Evolutionary conservation across 2,113 vertebrate species (phyloP).

Genomic region (Grus americana): DNA sequence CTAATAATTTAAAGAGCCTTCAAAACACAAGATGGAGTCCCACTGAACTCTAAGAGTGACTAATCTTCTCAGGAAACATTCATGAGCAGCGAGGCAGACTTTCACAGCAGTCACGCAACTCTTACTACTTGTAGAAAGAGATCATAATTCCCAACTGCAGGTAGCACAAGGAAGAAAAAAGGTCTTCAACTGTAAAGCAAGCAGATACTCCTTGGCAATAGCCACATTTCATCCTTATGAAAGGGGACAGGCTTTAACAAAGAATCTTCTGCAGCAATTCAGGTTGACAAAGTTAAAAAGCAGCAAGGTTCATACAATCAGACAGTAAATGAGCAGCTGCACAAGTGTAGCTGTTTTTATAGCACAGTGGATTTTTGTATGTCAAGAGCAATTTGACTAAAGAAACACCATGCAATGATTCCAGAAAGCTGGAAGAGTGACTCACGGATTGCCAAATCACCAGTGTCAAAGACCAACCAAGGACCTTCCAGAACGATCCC

Average conservation of each 20-base stretch:
- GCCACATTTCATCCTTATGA: background rate
- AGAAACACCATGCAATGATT: background rate
- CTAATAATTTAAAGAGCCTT: background rate
- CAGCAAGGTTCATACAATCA: background rate
- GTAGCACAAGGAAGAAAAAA: fast-evolving
- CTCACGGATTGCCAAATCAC: background rate
- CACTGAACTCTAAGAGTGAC: background rate
- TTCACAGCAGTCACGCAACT: fast-evolving
- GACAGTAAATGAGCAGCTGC: background rate
- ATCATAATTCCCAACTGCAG: fast-evolving
- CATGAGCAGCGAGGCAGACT: background rate
- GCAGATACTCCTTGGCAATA: background rate
- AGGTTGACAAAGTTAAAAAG: background rate
- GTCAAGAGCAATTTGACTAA: background rate
- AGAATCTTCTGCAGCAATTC: background rate
- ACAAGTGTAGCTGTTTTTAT: background rate
- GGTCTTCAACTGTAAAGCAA: background rate
- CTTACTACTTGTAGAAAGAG: background rate
- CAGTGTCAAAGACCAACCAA: background rate
- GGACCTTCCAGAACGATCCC: background rate
- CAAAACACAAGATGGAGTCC: background rate
- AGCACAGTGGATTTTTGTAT: background rate
- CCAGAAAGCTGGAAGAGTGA: background rate
- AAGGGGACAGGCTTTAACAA: background rate
- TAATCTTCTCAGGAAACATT: background rate